Percentiles rank a stretch among this genome's conserved stretches.
These are phyloP conservation scores for Brachyopa scutellaris DNA, from an alignment of 2,888 invertebrate species.

Conservation along the genomic window DNA sequence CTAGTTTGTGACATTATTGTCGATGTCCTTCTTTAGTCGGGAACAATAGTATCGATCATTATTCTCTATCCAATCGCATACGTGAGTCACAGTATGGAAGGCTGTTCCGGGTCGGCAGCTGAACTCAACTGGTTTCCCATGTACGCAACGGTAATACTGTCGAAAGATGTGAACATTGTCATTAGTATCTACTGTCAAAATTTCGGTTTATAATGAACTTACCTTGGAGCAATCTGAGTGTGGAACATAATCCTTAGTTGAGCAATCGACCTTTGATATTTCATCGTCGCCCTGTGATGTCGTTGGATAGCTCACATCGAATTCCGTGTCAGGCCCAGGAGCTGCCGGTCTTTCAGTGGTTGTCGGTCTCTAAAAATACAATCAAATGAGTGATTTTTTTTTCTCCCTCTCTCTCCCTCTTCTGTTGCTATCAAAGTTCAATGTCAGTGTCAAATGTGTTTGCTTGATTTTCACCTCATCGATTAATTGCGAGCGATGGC, in stretches of 20 bases:
- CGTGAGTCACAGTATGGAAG: conserved; percentile 87
- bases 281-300: conserved; percentile 73
- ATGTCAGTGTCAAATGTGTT: conserved; percentile 45
- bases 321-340: conserved; percentile 33
- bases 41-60: conserved; percentile 84
- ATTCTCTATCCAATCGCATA: conserved; percentile 92
- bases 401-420: neutral
- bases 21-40: conserved; percentile 73
- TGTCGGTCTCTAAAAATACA: conserved; percentile 75
- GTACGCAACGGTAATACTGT: conserved; percentile 94
- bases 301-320: conserved; percentile 72
- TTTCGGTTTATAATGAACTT: conserved; percentile 72
- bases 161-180: no score
- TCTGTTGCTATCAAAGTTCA: conserved; percentile 31
- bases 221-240: conserved; percentile 85
- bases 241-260: conserved; percentile 83
- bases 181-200: no score
- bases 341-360: conserved; percentile 55
- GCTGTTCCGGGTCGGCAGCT: conserved; percentile 89
- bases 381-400: neutral
- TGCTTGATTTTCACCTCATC: conserved; percentile 43
- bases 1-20: conserved; percentile 72
- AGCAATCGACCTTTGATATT: conserved; percentile 82
- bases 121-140: conserved; percentile 88
- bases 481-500: conserved; percentile 29